Evolutionary conservation across 1,140 invertebrate genomes (phyloP), one percentile per base, ranked within the genome.

Genomic region (Belonocnema kinseyi): DNA sequence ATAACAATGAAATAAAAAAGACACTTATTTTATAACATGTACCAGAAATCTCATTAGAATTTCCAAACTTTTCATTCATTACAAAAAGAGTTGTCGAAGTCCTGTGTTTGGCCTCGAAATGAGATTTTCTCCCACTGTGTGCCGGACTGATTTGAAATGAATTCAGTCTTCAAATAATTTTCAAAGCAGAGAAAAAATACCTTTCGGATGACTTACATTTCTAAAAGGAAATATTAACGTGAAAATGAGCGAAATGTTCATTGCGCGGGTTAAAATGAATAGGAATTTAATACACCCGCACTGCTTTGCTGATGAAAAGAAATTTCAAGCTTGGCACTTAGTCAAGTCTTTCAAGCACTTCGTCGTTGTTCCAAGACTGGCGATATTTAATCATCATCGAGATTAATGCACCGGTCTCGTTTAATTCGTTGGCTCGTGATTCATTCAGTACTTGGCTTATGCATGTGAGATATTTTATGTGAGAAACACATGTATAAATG

Each of bases 261-360:
- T 33, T 66, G 46, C 16, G 13, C 21, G 26, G 26, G 5, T 11
- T 26, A 14, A 4, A 33, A 14, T 3, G 7, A 3, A 66, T 66
- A 40, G n/a, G 40, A 66, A 66, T 66, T 16, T 66, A 46, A 66
- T 66, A 66, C 13, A 40, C 40, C 40, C 61, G 33, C 40, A 17
- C 26, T 66, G 26, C 26, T 66, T 40, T 16, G 21, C 40, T 66
- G 61, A 46, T 7, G 61, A 66, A 46, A 66, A 66, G 61, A 40
- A 66, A 66, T 33, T 66, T 14, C 61, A 40, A n/a, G 40, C 26
- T 66, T 66, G 61, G 61, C 61, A 33, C 61, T 40, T 40, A 40
- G 33, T 66, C 61, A 40, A 66, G 26, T 46, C 26, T 66, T 40
- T n/a, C 33, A 66, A 46, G 61, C 40, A 21, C 61, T 66, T n/a